phyloP scores from a whole-genome alignment of 2,797 vertebrate genomes.

The Liasis olivaceus region DNA sequence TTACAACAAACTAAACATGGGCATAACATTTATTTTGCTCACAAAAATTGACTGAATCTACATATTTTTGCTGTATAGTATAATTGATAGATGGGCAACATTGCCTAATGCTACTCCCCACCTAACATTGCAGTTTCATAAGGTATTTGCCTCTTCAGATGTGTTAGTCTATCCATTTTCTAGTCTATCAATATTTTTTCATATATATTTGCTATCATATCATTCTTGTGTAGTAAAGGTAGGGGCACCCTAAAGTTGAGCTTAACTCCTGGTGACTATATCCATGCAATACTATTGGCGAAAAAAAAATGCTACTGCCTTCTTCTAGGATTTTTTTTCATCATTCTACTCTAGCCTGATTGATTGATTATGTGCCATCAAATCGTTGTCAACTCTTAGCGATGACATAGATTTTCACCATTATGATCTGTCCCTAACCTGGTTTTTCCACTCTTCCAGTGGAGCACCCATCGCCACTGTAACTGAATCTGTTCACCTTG shows the following conservation, averaged over 20 bases:
- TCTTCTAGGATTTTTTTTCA: not conserved
- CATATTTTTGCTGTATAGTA: not conserved
- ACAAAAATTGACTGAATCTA: not conserved
- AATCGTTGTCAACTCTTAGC: not conserved
- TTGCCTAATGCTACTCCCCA: not conserved
- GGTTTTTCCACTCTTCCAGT: not conserved
- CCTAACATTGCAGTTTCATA: conserved; percentile 32
- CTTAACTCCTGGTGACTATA: not conserved
- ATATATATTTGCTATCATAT: not conserved
- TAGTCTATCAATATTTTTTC: conserved; percentile 20
- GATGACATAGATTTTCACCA: not conserved
- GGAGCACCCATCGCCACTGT: not conserved
- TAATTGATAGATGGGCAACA: not conserved
- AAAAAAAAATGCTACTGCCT: not conserved
- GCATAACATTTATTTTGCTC: not conserved
- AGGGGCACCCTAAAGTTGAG: not conserved
- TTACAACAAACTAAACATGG: not conserved
- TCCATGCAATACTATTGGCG: not conserved
- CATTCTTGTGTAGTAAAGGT: not conserved
- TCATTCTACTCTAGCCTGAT: not conserved
- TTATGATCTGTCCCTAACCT: not conserved
- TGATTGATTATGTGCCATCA: not conserved
- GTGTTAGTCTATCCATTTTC: not conserved
- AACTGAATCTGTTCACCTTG: not conserved
- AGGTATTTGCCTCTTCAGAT: conserved; percentile 2